Conservation (phyloP, 2,797 vertebrate genomes). For the Gallirallus australis region DNA sequence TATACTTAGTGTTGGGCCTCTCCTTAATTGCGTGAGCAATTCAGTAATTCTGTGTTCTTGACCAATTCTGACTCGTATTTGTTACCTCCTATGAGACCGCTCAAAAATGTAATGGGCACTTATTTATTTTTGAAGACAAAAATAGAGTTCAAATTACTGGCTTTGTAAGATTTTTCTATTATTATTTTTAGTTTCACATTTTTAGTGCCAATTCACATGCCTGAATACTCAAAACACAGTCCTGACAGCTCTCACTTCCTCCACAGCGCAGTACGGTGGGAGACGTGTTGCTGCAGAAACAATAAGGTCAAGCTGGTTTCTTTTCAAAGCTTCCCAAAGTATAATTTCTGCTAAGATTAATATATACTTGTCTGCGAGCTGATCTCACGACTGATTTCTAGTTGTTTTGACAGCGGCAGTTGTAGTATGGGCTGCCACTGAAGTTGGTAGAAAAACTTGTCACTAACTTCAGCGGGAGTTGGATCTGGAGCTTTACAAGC, state of each 20-base stretch:
- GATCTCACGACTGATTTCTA: conserved; percentile 51
- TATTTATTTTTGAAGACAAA: conserved; percentile 16
- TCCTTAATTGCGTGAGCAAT: neutral
- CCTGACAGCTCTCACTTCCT: conserved; percentile 23
- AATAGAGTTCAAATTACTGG: conserved; percentile 21
- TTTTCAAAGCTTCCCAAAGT: conserved; percentile 50
- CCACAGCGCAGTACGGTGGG: neutral
- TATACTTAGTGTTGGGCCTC: neutral
- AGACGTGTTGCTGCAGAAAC: neutral
- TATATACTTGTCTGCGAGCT: neutral
- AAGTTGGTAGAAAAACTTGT: neutral
- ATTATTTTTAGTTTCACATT: conserved; percentile 6
- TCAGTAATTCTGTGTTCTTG: neutral
- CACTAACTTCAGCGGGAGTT: neutral
- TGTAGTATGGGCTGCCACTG: neutral
- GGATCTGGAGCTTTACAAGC: conserved; percentile 8
- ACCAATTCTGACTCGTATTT: neutral
- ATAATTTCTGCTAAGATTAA: conserved; percentile 59
- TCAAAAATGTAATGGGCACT: neutral
- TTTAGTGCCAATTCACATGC: conserved; percentile 1
- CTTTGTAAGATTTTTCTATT: neutral
- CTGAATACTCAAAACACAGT: neutral
- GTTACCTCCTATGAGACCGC: neutral
- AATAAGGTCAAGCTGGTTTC: conserved; percentile 26
- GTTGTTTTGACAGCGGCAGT: conserved; percentile 71